Percentiles rank a stretch among this genome's conserved stretches.
Conservation (phyloP, 1,140 invertebrate genomes). For the Neoseiulus cucumeris region DNA sequence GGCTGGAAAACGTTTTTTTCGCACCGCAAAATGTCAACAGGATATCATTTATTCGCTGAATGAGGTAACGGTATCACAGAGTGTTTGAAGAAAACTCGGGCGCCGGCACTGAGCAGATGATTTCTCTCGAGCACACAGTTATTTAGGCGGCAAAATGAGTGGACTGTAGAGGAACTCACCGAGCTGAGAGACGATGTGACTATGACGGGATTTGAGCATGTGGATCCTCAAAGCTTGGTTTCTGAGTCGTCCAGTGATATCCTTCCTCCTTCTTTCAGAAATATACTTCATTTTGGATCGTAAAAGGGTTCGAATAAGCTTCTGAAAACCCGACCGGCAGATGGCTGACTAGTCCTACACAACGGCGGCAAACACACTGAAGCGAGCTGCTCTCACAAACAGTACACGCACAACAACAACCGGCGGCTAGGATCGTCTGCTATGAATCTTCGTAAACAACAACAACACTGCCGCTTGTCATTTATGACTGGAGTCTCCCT, state of each 20-base stretch:
- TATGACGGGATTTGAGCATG: background rate
- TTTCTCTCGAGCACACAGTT: background rate
- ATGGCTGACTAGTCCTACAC: background rate
- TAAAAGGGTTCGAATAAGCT: background rate
- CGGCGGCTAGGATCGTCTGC: background rate
- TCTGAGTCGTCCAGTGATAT: background rate
- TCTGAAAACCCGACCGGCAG: background rate
- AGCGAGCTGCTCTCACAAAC: background rate
- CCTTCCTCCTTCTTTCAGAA: background rate
- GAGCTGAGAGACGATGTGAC: background rate
- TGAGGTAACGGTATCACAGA: too few species aligned
- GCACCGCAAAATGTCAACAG: too few species aligned
- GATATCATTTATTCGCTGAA: too few species aligned
- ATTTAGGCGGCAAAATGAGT: background rate
- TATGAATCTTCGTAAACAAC: background rate
- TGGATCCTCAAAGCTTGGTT: background rate
- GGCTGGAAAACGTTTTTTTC: too few species aligned
- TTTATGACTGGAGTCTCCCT: too few species aligned
- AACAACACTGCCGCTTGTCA: background rate
- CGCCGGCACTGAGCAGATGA: background rate
- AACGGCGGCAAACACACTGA: background rate
- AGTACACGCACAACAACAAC: background rate
- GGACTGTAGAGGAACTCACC: background rate
- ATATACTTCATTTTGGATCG: background rate
- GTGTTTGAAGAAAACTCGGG: background rate